Percentiles rank a stretch among this genome's conserved stretches.
phyloP scores from a whole-genome alignment of 35 echinoderm and acorn worm genomes.

The Lytechinus pictus region DNA sequence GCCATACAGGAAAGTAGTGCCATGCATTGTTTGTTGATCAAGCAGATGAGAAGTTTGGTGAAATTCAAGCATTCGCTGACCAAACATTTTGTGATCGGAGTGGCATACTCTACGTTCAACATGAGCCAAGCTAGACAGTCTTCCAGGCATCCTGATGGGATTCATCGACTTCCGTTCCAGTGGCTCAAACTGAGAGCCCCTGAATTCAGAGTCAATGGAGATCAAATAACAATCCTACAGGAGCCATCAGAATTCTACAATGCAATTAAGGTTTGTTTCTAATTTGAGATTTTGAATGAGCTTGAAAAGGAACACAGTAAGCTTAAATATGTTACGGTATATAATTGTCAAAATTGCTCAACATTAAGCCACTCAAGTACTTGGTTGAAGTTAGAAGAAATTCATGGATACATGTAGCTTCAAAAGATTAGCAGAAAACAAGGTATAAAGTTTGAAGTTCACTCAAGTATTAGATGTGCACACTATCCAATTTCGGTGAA shows the following conservation, averaged over 20 bases:
- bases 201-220: constrained; percentile 58
- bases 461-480: too few relatives aligned
- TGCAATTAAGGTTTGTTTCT: constrained; percentile 61
- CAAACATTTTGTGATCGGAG: background rate
- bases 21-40: background rate
- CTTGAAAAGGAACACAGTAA: too few relatives aligned
- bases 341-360: too few relatives aligned
- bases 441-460: too few relatives aligned
- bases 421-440: too few relatives aligned
- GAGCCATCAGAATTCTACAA: constrained; percentile 59
- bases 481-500: too few relatives aligned
- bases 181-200: constrained; percentile 68
- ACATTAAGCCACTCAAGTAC: too few relatives aligned
- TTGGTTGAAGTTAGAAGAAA: too few relatives aligned
- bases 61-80: background rate
- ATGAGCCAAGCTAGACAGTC: background rate
- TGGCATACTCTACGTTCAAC: background rate
- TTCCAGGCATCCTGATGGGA: background rate
- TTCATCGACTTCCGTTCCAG: background rate
- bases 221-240: constrained; percentile 54
- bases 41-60: background rate
- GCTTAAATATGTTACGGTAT: too few relatives aligned
- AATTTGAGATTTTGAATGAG: background rate
- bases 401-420: too few relatives aligned
- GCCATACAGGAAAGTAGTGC: background rate